phyloP scores from a whole-genome alignment of 1,140 invertebrate genomes.

The Anadara kagoshimensis region DNA sequence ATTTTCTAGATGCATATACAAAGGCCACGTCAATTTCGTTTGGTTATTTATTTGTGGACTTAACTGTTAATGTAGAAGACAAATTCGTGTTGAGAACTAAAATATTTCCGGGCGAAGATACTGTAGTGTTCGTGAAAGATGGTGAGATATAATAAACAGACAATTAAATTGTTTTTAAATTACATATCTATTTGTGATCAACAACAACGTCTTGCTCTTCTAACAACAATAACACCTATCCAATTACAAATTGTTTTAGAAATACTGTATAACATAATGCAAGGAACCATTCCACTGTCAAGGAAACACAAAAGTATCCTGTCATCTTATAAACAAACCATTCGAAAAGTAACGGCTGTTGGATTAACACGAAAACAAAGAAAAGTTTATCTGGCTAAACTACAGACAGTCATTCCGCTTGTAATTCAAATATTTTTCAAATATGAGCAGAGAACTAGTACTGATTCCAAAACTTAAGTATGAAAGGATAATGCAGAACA shows the following conservation, averaged over 20 bases:
- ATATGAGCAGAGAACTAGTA: conserved; percentile 1
- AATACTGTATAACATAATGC: neutral
- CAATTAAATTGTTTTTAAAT: neutral
- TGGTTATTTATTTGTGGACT: conserved; percentile 6
- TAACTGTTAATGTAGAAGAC: neutral
- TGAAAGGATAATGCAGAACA: neutral
- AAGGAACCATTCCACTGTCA: neutral
- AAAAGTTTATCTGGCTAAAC: neutral
- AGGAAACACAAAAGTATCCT: neutral
- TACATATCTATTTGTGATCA: neutral
- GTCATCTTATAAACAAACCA: neutral
- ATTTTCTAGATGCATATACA: neutral
- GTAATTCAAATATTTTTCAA: conserved; percentile 1
- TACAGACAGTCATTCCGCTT: neutral
- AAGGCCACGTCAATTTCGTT: neutral
- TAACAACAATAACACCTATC: neutral
- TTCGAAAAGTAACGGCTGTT: neutral
- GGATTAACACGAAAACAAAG: neutral
- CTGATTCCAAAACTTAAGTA: conserved; percentile 5
- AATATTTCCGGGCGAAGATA: conserved; percentile 1
- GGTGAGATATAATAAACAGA: neutral
- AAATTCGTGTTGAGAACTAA: neutral
- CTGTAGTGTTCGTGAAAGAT: neutral
- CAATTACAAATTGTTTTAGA: neutral
- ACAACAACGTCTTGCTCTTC: neutral